A percentile compares a stretch with the other conserved stretches of the same genome.
Evolutionary conservation across 2,113 vertebrate species (phyloP).

Genomic region (Sphyrna mokarran): DNA sequence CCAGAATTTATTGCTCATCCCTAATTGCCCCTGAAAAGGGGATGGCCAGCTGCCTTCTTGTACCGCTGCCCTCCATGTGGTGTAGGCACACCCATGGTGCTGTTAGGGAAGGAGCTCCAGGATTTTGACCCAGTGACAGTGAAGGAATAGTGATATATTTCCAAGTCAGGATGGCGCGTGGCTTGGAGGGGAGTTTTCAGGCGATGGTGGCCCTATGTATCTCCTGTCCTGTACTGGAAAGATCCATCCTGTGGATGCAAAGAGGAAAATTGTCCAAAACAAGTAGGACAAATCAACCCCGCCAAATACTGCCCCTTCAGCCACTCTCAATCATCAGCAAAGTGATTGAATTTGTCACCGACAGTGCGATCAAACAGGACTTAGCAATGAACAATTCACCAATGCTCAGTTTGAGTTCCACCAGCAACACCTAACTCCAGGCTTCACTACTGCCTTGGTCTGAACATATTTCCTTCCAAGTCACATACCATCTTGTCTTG

Average conservation of each 20-base stretch:
- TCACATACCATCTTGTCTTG: neutral
- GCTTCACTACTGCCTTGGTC: neutral
- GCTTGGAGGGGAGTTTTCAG: too few species aligned
- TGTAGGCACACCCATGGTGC: too few species aligned
- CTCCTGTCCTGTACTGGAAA: neutral
- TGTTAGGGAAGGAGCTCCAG: too few species aligned
- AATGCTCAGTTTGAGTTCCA: neutral
- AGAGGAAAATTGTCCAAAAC: neutral
- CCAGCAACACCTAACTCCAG: neutral
- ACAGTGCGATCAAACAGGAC: neutral
- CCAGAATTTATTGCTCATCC: too few species aligned
- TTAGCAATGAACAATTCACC: neutral
- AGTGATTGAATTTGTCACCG: neutral
- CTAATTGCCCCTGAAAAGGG: too few species aligned
- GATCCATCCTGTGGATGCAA: neutral
- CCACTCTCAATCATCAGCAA: neutral
- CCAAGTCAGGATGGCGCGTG: too few species aligned
- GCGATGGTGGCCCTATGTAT: too few species aligned
- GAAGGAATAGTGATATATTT: too few species aligned
- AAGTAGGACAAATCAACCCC: neutral
- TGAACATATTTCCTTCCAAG: neutral
- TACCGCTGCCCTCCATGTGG: too few species aligned
- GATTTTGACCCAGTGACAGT: too few species aligned
- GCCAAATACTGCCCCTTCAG: neutral
- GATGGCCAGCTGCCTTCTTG: too few species aligned